Percentiles rank a stretch among this genome's conserved stretches.
phyloP scores from a whole-genome alignment of 1,140 invertebrate species.

The Nilaparvata lugens region DNA sequence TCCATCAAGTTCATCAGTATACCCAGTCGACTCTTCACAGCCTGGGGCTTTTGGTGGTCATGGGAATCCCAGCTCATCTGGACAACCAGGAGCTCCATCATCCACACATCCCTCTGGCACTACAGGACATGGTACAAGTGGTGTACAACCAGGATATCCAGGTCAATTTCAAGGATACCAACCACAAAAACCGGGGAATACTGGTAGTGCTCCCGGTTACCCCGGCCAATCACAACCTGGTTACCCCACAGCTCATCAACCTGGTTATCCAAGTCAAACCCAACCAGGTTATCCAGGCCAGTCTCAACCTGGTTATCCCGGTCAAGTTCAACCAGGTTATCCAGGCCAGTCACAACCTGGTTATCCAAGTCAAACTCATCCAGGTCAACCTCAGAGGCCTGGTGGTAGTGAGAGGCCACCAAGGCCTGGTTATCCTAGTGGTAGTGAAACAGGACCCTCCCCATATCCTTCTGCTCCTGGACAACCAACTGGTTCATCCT shows the following conservation, averaged over 20 bases:
- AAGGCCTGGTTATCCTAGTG: slow-evolving; percentile 17
- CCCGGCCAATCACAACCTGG: slow-evolving; percentile 14
- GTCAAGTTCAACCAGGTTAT: slow-evolving; percentile 13
- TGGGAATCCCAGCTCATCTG: slow-evolving; percentile 27
- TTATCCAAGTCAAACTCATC: slow-evolving; percentile 15
- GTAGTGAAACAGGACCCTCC: slow-evolving; percentile 8
- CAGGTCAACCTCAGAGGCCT: slow-evolving; percentile 7
- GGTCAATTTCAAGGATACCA: slow-evolving; percentile 15
- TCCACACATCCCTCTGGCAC: slow-evolving; percentile 23
- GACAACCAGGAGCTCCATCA: slow-evolving; percentile 34
- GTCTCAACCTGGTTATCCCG: slow-evolving; percentile 10
- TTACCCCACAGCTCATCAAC: not conserved
- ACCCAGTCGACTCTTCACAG: slow-evolving; percentile 26
- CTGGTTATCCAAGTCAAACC: not conserved
- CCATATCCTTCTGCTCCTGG: slow-evolving; percentile 16
- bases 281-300: slow-evolving; percentile 15
- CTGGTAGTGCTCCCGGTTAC: slow-evolving; percentile 20
- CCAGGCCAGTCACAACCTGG: slow-evolving; percentile 24
- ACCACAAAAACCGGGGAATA: slow-evolving; percentile 16
- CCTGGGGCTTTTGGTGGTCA: too few relatives aligned
- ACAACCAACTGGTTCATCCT: slow-evolving; percentile 21
- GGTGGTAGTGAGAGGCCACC: too few relatives aligned
- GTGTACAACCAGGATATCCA: slow-evolving; percentile 12
- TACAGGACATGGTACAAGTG: slow-evolving; percentile 11
- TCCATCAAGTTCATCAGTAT: slow-evolving; percentile 24